phyloP scores from a whole-genome alignment of 1,140 invertebrate species.

The Neodiprion lecontei region DNA sequence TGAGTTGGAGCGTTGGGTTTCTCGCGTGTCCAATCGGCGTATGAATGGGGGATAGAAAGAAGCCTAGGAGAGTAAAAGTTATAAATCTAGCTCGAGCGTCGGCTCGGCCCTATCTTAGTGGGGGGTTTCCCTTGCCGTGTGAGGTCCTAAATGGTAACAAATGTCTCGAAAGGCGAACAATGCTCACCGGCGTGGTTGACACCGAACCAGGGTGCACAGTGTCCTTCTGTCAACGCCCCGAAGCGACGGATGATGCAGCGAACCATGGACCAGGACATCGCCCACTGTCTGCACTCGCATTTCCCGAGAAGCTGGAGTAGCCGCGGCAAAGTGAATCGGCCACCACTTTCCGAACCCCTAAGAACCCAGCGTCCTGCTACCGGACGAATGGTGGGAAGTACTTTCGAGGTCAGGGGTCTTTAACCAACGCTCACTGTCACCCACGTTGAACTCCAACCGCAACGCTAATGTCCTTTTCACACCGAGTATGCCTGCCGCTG shows the following conservation, averaged over 20 bases:
- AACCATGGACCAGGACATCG: neutral
- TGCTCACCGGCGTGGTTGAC: neutral
- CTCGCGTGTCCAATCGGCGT: neutral
- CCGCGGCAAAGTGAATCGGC: no score
- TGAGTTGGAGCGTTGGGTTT: neutral
- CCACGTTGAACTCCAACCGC: no score
- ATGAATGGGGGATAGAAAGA: neutral
- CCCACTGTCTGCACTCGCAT: no score
- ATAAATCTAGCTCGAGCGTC: neutral
- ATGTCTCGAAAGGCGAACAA: neutral
- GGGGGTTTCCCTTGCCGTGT: neutral
- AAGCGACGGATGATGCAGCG: neutral
- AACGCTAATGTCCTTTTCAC: no score
- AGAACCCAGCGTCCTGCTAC: no score
- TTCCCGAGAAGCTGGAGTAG: no score
- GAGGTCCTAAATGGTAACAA: conserved; percentile 7
- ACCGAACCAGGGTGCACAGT: neutral
- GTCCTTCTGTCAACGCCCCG: neutral
- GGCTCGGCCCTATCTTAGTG: neutral
- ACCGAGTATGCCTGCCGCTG: no score
- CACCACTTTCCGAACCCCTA: no score
- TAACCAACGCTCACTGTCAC: no score
- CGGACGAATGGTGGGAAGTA: no score
- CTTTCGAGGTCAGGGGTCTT: no score
- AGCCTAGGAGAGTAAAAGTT: neutral